A percentile compares a stretch with the other conserved stretches of the same genome.
Evolutionary conservation across 1,140 invertebrate genomes (phyloP).

Genomic region (Saccostrea cuccullata): DNA sequence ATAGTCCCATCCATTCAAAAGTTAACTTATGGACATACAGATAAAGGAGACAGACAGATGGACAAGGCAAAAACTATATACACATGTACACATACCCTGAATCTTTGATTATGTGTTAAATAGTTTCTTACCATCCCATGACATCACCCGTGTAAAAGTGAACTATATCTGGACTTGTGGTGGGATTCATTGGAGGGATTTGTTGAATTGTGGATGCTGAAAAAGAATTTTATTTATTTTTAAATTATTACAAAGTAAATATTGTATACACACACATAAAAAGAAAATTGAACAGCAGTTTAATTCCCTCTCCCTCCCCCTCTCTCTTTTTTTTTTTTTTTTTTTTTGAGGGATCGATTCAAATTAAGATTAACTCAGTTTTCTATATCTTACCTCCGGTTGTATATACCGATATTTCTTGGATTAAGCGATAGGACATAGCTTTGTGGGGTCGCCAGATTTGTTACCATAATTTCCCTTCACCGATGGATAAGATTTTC

Average conservation of each 20-base stretch:
- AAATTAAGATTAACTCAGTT: too few relatives aligned
- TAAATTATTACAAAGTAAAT: too few relatives aligned
- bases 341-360: too few relatives aligned
- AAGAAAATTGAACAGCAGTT: too few relatives aligned
- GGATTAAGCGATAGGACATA: neutral
- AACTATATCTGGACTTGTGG: neutral
- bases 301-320: neutral
- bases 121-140: constrained; percentile 30
- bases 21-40: too few relatives aligned
- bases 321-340: neutral
- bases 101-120: too few relatives aligned
- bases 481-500: neutral
- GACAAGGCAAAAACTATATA: too few relatives aligned
- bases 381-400: neutral
- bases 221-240: neutral
- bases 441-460: neutral
- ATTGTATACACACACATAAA: too few relatives aligned
- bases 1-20: too few relatives aligned
- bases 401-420: neutral
- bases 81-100: too few relatives aligned
- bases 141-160: constrained; percentile 12
- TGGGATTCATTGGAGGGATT: neutral
- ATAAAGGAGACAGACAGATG: too few relatives aligned
- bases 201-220: neutral
- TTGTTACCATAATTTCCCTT: neutral